phyloP scores from a whole-genome alignment of 2,113 vertebrate genomes.

The Crotalus tigris region DNA sequence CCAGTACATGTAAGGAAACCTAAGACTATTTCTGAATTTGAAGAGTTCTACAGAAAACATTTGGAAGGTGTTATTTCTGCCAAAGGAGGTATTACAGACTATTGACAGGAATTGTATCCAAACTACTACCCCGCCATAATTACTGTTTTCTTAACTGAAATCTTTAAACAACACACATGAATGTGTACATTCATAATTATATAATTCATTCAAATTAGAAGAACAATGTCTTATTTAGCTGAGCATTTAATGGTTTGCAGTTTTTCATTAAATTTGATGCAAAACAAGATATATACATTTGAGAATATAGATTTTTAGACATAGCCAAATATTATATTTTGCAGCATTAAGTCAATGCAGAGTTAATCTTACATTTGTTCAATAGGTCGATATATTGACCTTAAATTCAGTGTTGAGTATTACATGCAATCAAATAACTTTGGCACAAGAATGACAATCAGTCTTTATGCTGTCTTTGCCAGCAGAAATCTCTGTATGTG shows the following conservation, averaged over 20 bases:
- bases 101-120: neutral
- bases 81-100: neutral
- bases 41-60: neutral
- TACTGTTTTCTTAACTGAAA: neutral
- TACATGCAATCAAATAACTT: neutral
- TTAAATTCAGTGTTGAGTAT: neutral
- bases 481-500: neutral
- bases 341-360: neutral
- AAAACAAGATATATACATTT: neutral
- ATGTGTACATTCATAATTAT: neutral
- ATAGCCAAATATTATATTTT: neutral
- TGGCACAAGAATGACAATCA: neutral
- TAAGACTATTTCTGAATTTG: neutral
- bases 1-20: neutral
- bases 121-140: neutral
- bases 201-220: neutral
- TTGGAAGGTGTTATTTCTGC: neutral
- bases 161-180: neutral
- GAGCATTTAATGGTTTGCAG: neutral
- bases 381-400: neutral
- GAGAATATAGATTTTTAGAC: neutral
- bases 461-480: neutral
- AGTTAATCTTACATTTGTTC: neutral
- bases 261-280: neutral
- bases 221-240: neutral